A percentile compares a stretch with the other conserved stretches of the same genome.
These are phyloP conservation scores for Phrynosoma platyrhinos DNA, from an alignment of 2,113 vertebrate species.

Conservation along the genomic window DNA sequence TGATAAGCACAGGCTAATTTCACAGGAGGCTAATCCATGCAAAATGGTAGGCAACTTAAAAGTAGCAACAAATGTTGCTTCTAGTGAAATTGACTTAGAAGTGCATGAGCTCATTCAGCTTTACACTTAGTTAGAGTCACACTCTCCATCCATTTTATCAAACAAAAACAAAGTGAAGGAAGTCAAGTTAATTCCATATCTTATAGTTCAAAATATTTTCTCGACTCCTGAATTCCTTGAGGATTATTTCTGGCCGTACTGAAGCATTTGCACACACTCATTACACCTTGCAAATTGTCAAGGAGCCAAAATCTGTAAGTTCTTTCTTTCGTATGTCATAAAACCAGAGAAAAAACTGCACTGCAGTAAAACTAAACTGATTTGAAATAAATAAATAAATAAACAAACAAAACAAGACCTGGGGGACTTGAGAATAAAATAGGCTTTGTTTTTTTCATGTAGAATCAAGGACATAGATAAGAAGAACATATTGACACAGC, in stretches of 20 bases:
- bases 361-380: not conserved
- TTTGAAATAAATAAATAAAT: not conserved
- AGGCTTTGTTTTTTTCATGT: constrained; percentile 12
- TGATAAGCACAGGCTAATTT: not conserved
- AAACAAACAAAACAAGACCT: not conserved
- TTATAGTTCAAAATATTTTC: constrained; percentile 30
- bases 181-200: constrained; percentile 10
- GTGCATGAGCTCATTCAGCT: not conserved
- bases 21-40: not conserved
- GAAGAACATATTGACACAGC: constrained; percentile 33
- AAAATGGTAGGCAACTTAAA: not conserved
- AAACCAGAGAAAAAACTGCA: constrained; percentile 32
- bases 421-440: constrained; percentile 28
- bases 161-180: constrained; percentile 1
- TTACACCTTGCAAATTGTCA: constrained; percentile 30
- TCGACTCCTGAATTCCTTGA: constrained; percentile 33
- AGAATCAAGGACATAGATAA: not conserved
- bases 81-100: not conserved
- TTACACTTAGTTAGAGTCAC: not conserved
- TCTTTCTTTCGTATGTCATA: not conserved
- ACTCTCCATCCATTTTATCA: not conserved
- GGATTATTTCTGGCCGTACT: constrained; percentile 9
- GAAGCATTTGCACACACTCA: constrained; percentile 44
- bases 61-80: not conserved
- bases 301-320: constrained; percentile 24